Evolutionary conservation across 2,113 vertebrate species (phyloP), one percentile per base, ranked within the genome.

Genomic region (Petrocephalus microphthalmus): DNA sequence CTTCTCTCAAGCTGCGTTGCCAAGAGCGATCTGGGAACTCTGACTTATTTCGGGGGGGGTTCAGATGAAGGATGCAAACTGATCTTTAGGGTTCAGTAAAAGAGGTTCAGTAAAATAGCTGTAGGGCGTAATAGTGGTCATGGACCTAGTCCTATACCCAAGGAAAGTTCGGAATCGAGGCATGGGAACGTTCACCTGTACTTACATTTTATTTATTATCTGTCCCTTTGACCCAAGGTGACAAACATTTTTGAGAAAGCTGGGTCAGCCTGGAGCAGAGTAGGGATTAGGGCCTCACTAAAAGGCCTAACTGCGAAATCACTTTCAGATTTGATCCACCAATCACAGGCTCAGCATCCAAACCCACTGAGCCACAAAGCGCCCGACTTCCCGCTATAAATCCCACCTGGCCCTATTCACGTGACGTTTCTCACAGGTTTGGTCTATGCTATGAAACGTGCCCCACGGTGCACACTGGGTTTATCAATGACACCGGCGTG

Each of bases 51-150:
- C 2, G 60, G n/a, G 54, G 60, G n/a, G 57, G 20, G 53, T 22
- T 45, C 17, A 17, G 78, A 45, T 1, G 20, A 37, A 6, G 33
- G n/a, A 54, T 56, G 84, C 22, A 89, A 81, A 90, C 64, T 53
- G 5, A 89, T 15, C 71, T 88, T 56, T 25, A 82, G 54, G 84
- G 54, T 51, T 51, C 64, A 47, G n/a, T n/a, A n/a, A n/a, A n/a
- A n/a, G n/a, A n/a, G n/a, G n/a, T n/a, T n/a, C n/a, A n/a, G n/a
- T n/a, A n/a, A n/a, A n/a, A n/a, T n/a, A n/a, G n/a, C n/a, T n/a
- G n/a, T n/a, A n/a, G n/a, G n/a, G n/a, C n/a, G n/a, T n/a, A n/a
- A n/a, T n/a, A n/a, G n/a, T 67, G 60, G 60, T 67, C n/a, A 67
- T 3, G 60, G 25, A 29, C 60, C 60, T 29, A 29, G 60, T 67